Evolutionary conservation across 2,113 vertebrate species (phyloP).

Genomic region (Helogale parvula): DNA sequence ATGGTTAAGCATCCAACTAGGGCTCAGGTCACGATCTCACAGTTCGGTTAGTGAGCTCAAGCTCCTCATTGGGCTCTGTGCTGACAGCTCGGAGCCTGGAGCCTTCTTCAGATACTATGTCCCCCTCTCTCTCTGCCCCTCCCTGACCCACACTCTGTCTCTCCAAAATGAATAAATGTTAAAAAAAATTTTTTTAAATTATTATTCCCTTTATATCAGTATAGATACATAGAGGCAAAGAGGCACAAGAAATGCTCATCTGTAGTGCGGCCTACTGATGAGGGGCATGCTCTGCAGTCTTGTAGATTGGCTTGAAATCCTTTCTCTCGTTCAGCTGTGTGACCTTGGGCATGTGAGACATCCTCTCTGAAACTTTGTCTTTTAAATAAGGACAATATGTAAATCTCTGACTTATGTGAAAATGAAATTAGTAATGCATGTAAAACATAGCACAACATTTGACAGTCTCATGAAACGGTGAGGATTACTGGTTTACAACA

Average conservation of each 20-base stretch:
- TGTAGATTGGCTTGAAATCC: background rate
- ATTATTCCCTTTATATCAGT: background rate
- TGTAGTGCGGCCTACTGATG: background rate
- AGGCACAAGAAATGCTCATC: background rate
- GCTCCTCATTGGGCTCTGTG: no score
- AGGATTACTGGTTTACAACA: background rate
- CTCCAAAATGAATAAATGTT: no score
- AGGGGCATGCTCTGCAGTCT: background rate
- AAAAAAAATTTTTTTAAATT: background rate
- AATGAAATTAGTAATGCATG: background rate
- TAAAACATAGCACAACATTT: background rate
- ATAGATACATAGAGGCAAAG: background rate
- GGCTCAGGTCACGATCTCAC: no score
- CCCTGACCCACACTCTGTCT: no score
- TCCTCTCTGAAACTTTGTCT: constrained; percentile 1
- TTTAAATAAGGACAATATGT: background rate
- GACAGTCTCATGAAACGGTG: background rate
- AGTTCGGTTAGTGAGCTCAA: no score
- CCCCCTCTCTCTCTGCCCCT: no score
- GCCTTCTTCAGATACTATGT: no score
- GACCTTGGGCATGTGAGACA: background rate
- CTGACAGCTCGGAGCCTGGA: no score
- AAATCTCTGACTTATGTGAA: background rate
- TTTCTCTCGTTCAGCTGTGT: background rate
- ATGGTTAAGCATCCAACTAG: no score